Conservation (phyloP, 2,113 vertebrate genomes). For the Nycticorax nycticorax region DNA sequence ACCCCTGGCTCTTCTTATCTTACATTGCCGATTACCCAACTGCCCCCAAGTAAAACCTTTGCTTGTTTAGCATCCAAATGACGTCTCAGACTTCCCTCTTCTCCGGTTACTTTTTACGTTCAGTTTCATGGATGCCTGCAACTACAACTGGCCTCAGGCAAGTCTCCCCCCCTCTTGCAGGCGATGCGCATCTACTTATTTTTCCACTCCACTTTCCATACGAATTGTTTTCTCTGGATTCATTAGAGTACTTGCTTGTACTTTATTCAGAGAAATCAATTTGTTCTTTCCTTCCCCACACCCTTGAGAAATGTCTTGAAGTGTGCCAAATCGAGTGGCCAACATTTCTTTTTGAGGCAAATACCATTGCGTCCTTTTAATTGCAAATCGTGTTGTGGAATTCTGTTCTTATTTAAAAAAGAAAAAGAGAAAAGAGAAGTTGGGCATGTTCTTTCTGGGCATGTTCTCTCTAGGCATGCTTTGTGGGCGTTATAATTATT, state of each 20-base stretch:
- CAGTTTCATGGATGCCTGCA: background rate
- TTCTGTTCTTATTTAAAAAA: conserved; percentile 41
- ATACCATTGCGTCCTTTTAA: conserved; percentile 69
- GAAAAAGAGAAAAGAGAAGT: conserved; percentile 8
- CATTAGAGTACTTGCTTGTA: background rate
- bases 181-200: background rate
- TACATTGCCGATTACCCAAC: background rate
- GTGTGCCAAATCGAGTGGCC: background rate
- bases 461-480: conserved; percentile 64
- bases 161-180: background rate
- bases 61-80: background rate
- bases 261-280: background rate
- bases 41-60: background rate
- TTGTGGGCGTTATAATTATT: conserved; percentile 66
- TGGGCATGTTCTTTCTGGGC: conserved; percentile 59
- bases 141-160: background rate
- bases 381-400: conserved; percentile 69
- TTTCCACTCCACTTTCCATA: background rate
- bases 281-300: conserved; percentile 15
- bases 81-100: background rate
- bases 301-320: background rate
- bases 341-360: conserved; percentile 56
- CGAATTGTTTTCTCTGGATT: conserved; percentile 17
- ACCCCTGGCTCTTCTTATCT: background rate
- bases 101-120: background rate